Evolutionary conservation across 2,797 vertebrate genomes (phyloP).

Genomic region (Hemitrygon akajei): DNA sequence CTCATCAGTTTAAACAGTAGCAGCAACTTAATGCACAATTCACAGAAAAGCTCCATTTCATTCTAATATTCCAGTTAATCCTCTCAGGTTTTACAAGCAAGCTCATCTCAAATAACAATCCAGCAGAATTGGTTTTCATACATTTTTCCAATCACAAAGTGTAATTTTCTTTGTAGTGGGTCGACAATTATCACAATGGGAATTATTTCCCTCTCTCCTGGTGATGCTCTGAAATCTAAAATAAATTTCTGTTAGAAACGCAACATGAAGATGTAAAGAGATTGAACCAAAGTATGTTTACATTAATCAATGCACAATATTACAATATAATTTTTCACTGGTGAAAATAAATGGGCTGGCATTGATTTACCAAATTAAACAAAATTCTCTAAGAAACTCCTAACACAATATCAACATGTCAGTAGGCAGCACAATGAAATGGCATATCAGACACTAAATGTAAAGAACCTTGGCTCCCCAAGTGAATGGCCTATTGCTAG

Average conservation of each 20-base stretch:
- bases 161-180: constrained; percentile 12
- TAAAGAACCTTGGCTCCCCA: not conserved
- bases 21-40: constrained; percentile 23
- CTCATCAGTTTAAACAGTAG: not conserved
- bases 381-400: not conserved
- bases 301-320: not conserved
- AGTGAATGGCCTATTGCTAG: not conserved
- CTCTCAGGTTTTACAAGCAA: not conserved
- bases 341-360: not conserved
- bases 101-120: constrained; percentile 21
- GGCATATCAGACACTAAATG: not conserved
- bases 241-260: not conserved
- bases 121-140: constrained; percentile 21
- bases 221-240: not conserved
- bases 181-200: constrained; percentile 1
- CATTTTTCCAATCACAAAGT: constrained; percentile 27
- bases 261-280: not conserved
- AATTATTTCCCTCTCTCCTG: not conserved
- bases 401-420: not conserved
- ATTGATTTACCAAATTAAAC: not conserved
- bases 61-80: constrained; percentile 25
- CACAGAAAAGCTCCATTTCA: constrained; percentile 22
- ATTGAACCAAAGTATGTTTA: not conserved
- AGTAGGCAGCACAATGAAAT: not conserved
- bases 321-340: not conserved